A percentile compares a stretch with the other conserved stretches of the same genome.
Evolutionary conservation across 2,113 vertebrate genomes (phyloP).

Genomic region (Aythya baeri): DNA sequence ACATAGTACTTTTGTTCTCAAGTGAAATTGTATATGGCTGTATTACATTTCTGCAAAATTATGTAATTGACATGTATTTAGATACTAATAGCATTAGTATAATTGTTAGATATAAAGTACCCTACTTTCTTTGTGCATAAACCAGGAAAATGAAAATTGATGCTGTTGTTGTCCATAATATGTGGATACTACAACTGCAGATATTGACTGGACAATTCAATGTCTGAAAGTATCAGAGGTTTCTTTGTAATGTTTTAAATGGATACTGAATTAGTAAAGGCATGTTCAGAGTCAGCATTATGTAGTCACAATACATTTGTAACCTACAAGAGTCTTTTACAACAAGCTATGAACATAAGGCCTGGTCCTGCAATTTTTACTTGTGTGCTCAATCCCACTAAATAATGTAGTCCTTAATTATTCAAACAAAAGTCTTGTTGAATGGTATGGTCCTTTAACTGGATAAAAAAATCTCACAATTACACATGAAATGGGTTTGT

Average conservation of each 20-base stretch:
- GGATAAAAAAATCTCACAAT: background rate
- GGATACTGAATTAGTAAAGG: constrained; percentile 61
- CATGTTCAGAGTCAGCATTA: constrained; percentile 57
- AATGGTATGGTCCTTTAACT: background rate
- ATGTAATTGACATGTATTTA: constrained; percentile 57
- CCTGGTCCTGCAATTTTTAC: background rate
- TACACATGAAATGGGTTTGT: background rate
- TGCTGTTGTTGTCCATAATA: constrained; percentile 30
- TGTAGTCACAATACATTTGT: constrained; percentile 19
- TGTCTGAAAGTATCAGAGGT: constrained; percentile 58
- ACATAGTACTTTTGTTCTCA: constrained; percentile 41
- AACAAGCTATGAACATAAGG: background rate
- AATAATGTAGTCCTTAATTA: background rate
- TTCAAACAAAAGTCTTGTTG: background rate
- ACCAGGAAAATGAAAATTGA: constrained; percentile 66
- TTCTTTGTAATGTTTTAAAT: constrained; percentile 68
- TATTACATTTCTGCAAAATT: constrained; percentile 52
- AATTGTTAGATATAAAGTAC: constrained; percentile 55
- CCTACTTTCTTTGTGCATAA: constrained; percentile 55
- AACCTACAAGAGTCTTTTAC: background rate
- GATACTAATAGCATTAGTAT: constrained; percentile 46
- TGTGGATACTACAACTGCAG: constrained; percentile 4
- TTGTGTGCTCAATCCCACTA: background rate
- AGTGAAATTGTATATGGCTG: constrained; percentile 38
- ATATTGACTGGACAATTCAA: constrained; percentile 46